Evolutionary conservation across 2,888 invertebrate genomes (phyloP).

Genomic region (Machimus atricapillus): DNA sequence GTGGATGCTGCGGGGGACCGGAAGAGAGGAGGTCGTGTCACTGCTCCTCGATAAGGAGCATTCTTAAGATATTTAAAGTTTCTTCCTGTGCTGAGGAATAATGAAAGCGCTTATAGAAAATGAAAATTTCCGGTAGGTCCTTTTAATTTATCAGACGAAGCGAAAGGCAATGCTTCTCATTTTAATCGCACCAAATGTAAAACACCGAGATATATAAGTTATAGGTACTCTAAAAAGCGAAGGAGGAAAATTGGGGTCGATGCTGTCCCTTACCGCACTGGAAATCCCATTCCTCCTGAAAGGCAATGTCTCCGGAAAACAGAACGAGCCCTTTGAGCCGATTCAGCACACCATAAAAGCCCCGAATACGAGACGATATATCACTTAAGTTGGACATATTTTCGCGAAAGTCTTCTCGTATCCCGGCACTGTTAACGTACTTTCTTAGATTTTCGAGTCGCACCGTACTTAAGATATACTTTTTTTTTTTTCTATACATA

Average conservation of each 20-base stretch:
- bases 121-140: not conserved
- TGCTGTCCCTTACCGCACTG: not conserved
- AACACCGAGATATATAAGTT: not conserved
- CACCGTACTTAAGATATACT: not conserved
- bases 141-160: not conserved
- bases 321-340: not conserved
- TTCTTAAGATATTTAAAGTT: not conserved
- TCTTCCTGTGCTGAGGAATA: not conserved
- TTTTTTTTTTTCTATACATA: not conserved
- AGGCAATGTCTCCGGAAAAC: not conserved
- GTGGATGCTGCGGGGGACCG: not conserved
- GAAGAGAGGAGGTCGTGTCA: not conserved
- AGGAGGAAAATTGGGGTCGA: not conserved
- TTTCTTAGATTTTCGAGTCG: not conserved
- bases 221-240: not conserved
- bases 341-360: not conserved
- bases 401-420: not conserved
- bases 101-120: not conserved
- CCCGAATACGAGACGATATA: not conserved
- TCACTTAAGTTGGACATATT: not conserved
- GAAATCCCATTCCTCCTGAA: not conserved
- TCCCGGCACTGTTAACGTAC: not conserved
- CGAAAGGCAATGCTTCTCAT: not conserved
- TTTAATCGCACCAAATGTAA: not conserved
- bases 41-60: not conserved